These are phyloP conservation scores for Echinarachnius parma DNA, from an alignment of 53 echinoderm and acorn worm genomes.

Conservation along the genomic window DNA sequence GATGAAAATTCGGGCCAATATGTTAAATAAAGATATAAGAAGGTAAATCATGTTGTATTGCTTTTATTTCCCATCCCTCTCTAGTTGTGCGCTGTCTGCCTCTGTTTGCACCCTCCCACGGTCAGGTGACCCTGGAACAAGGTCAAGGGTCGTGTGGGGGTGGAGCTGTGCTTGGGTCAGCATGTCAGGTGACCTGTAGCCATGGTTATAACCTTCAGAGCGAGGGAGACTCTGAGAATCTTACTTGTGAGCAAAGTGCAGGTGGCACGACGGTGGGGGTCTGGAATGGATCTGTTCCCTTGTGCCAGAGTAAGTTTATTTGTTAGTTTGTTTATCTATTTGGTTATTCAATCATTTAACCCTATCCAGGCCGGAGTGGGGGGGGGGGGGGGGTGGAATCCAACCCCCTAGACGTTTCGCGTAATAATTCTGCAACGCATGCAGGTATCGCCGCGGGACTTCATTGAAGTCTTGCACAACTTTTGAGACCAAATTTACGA, in stretches of 20 bases:
- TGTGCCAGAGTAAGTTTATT: slow-evolving; percentile 3
- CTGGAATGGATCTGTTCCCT: slow-evolving; percentile 16
- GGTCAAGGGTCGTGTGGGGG: slow-evolving; percentile 45
- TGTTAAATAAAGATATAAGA: too few relatives aligned
- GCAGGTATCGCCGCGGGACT: too few relatives aligned
- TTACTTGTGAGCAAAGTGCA: slow-evolving; percentile 1
- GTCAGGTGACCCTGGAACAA: slow-evolving; percentile 6
- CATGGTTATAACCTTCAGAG: slow-evolving; percentile 18
- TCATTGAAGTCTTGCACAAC: too few relatives aligned
- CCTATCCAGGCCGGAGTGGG: too few relatives aligned
- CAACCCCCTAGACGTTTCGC: too few relatives aligned
- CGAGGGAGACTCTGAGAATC: not conserved
- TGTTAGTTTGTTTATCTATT: too few relatives aligned
- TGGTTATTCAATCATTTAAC: too few relatives aligned
- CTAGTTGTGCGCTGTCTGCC: slow-evolving; percentile 36
- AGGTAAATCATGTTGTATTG: not conserved
- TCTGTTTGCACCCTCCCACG: slow-evolving; percentile 26
- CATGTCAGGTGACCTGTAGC: slow-evolving; percentile 16
- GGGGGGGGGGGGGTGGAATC: too few relatives aligned
- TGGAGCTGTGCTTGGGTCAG: slow-evolving; percentile 42
- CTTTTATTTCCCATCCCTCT: not conserved
- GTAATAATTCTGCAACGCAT: too few relatives aligned
- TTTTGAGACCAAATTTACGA: too few relatives aligned
- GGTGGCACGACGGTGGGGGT: slow-evolving; percentile 6
- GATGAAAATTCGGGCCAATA: too few relatives aligned